These are phyloP conservation scores for Spilosoma lubricipeda DNA, from an alignment of 2,888 invertebrate species.

Conservation along the genomic window DNA sequence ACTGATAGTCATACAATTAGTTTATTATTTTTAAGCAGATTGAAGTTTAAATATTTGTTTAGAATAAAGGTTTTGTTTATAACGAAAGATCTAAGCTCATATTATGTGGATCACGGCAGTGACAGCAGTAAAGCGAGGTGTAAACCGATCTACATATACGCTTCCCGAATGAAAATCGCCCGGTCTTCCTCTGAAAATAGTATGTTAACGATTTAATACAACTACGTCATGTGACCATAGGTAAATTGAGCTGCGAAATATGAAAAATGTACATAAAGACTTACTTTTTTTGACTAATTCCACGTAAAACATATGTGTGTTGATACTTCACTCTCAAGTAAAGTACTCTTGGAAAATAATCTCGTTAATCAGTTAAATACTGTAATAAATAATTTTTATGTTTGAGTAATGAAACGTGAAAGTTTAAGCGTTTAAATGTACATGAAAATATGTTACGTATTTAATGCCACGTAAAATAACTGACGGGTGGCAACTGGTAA, in stretches of 20 bases:
- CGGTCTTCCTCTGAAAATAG: neutral
- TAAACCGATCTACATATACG: neutral
- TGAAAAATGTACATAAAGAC: neutral
- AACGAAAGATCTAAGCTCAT: neutral
- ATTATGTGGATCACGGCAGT: neutral
- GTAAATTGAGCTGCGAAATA: neutral
- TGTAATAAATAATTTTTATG: neutral
- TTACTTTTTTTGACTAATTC: neutral
- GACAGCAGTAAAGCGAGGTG: neutral
- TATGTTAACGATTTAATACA: neutral
- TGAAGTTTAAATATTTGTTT: neutral
- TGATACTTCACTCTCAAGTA: no score
- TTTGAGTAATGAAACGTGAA: neutral
- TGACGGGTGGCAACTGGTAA: neutral
- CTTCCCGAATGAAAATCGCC: neutral
- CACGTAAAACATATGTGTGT: neutral
- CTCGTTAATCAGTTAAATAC: neutral
- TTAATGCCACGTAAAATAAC: neutral
- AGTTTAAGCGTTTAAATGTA: neutral
- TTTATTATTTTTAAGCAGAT: neutral
- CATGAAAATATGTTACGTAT: neutral
- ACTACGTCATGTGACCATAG: neutral
- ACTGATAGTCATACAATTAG: neutral
- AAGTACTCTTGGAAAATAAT: no score
- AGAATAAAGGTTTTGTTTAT: neutral